Evolutionary conservation across 2,888 invertebrate species (phyloP).

Genomic region (Harpalus rufipes): DNA sequence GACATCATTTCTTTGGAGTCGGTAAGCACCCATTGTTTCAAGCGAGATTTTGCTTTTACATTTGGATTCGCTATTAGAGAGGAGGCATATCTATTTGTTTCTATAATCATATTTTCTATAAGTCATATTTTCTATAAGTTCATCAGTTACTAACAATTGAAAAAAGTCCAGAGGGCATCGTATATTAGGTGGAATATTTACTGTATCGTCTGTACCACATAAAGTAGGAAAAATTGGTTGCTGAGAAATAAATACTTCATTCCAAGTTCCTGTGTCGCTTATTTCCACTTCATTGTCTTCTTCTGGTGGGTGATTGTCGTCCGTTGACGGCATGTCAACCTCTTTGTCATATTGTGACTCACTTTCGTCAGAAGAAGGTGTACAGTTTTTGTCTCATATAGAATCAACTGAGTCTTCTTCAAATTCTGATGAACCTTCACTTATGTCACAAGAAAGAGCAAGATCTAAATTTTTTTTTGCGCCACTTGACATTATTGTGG

Average conservation of each 20-base stretch:
- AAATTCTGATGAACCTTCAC: neutral
- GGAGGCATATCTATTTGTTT: slow-evolving; percentile 1
- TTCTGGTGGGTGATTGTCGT: slow-evolving; percentile 1
- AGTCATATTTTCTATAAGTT: neutral
- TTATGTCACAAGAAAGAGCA: neutral
- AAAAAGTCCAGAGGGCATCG: neutral
- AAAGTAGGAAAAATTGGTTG: neutral
- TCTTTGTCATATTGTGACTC: neutral
- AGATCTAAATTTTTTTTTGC: neutral
- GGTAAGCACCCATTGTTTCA: slow-evolving; percentile 2
- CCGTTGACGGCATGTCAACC: neutral
- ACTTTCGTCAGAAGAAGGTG: neutral
- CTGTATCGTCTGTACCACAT: neutral
- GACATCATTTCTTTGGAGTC: neutral
- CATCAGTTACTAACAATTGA: slow-evolving; percentile 7
- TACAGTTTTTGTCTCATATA: neutral
- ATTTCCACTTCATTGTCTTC: neutral
- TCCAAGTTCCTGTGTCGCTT: neutral
- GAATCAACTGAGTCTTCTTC: neutral
- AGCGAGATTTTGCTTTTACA: neutral
- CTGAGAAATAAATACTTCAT: slow-evolving; percentile 5
- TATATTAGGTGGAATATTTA: slow-evolving; percentile 6
- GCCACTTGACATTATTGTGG: neutral
- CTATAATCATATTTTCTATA: neutral
- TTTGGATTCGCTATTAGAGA: neutral